Evolutionary conservation across 2,797 vertebrate species (phyloP), one percentile per base, ranked within the genome.

Genomic region (Sphenopsis melanotis): DNA sequence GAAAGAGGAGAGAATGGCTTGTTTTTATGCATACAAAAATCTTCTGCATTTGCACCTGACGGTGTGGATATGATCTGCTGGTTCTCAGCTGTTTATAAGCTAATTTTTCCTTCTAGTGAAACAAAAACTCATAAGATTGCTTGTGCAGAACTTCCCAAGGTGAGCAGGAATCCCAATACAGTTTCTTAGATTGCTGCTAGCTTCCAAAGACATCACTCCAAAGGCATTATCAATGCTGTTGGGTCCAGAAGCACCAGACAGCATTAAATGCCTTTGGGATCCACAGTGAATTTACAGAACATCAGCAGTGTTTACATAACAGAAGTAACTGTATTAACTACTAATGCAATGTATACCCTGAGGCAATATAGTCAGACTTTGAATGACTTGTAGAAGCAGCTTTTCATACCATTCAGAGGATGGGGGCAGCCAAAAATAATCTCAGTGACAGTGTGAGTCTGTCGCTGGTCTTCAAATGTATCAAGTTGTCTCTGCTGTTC

Each of bases 371-470:
- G 75, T 57, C 30, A 84, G 52, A 39, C 83, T 96, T 80, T 44
- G 53, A 93, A 77, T 36, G 63, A 72, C 81, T 87, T 42, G 42
- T 42, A 79, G 77, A 71, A 68, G 63, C 29, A 83, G 34, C 3
- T 83, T 87, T 94, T 96, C 69, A 29, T 89, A 59, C 23, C 55
- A 47, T 66, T 84, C 41, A 77, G 60, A 78, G 60, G 41, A 80
- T 7, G 7, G 23, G 36, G 42, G 15, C 41, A 96, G 80, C 34
- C 85, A 70, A 93, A 96, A 96, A 91, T 94, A 89, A 57, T 72
- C 61, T 74, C 49, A 36, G 30, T 93, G 61, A 83, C 89, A 86
- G 61, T 72, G 27, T 63, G 75, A 85, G 69, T 94, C 89, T 95
- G 77, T 78, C 37, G 1, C 60, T 92, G 75, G 91, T 93, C 65